Evolutionary conservation across 2,888 invertebrate species (phyloP), one percentile per base, ranked within the genome.

Genomic region (Xestia sexstrigata): DNA sequence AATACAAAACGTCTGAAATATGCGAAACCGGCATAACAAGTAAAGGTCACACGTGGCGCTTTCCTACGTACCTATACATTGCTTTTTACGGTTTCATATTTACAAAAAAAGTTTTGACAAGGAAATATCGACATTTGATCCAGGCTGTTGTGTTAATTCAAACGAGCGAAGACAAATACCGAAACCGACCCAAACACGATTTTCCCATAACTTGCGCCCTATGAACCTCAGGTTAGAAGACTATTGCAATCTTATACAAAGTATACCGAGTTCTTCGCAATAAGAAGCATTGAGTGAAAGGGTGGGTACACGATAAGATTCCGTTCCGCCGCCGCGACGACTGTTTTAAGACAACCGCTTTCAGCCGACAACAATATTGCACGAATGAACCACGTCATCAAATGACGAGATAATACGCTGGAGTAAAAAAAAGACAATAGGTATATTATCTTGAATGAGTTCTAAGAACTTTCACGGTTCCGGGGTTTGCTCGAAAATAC

Each of bases 201-300:
- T 20, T 68, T 83, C 83, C 78, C 83, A 74, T 89, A 65, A 89
- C 91, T 91, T 92, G 81, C 71, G 72, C 84, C 88, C 11, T 20
- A 39, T 65, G 65, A 74, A 78, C 72, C 35, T 66, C 88, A 89
- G 86, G 88, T 90, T 91, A 88, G 81, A 87, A 92, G 89, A 94
- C 93, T 93, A 93, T 92, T 91, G 91, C 89, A 89, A 91, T 92
- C 91, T 91, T 92, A 91, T 89, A 93, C 92, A 94, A 94, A 95
- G 93, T 93, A 92, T 93, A 90, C 90, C 85, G 89, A 91, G 91
- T 93, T 91, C 91, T 89, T 90, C 88, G 91, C 91, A 93, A 94
- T 94, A 94, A 94, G 93, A 90, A 91, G 89, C 93, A 92, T 91
- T 92, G 92, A 94, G 91, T 93, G 90, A 94, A 93, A 91, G 92